Conservation (phyloP, 2,797 vertebrate genomes). For the Liasis olivaceus region DNA sequence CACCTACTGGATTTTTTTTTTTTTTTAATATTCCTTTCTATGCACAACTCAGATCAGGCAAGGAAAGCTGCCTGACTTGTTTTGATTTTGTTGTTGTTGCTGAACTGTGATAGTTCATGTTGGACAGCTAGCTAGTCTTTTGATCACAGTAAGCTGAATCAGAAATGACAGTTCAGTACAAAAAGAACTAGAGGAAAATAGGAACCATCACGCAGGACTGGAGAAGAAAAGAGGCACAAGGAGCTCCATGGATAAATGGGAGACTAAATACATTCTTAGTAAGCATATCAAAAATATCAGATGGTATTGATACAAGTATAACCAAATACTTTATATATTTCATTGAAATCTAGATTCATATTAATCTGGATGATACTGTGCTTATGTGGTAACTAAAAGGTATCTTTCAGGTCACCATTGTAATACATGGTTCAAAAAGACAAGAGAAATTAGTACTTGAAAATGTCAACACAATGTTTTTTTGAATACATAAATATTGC, state of each 20-base stretch:
- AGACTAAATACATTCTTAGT: not conserved
- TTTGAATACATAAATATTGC: not conserved
- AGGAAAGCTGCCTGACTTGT: not conserved
- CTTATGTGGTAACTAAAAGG: not conserved
- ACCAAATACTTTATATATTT: not conserved
- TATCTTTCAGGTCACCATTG: accelerated
- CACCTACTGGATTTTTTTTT: not conserved
- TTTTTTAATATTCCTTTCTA: not conserved
- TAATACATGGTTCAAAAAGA: not conserved
- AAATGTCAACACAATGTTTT: not conserved
- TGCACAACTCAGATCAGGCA: not conserved
- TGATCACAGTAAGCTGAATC: conserved; percentile 7
- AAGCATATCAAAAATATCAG: not conserved
- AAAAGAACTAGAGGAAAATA: not conserved
- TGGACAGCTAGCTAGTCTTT: conserved; percentile 10
- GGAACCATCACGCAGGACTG: not conserved
- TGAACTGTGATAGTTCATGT: not conserved
- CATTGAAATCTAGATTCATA: not conserved
- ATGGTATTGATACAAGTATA: not conserved
- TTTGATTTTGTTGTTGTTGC: not conserved
- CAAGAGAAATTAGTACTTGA: not conserved
- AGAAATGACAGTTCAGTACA: conserved; percentile 26
- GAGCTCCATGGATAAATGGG: not conserved
- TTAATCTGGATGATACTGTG: accelerated
- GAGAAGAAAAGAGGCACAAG: conserved; percentile 30